Percentiles rank a stretch among this genome's conserved stretches.
These are phyloP conservation scores for Xiphophorus hellerii DNA, from an alignment of 2,113 vertebrate species.

Conservation along the genomic window DNA sequence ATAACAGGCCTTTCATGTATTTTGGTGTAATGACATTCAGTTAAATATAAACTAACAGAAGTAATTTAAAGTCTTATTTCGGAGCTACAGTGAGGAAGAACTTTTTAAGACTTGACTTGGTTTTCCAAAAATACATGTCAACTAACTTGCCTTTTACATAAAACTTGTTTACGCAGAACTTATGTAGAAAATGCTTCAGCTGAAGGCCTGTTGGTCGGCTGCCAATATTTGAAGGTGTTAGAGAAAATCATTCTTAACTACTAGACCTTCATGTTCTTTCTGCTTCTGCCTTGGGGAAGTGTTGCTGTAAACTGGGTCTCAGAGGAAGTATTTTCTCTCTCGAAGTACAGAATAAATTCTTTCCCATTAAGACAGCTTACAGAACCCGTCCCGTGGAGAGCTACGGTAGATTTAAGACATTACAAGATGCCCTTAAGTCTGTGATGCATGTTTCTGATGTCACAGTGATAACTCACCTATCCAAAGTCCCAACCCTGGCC, in stretches of 20 bases:
- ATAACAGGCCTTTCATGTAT: too few relatives aligned
- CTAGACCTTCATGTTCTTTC: neutral
- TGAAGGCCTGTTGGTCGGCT: neutral
- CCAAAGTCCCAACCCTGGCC: slow-evolving; percentile 95
- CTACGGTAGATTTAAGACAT: neutral
- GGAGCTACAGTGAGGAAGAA: too few relatives aligned
- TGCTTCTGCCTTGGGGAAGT: neutral
- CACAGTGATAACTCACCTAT: slow-evolving; percentile 84
- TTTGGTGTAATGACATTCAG: too few relatives aligned
- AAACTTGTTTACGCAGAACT: too few relatives aligned
- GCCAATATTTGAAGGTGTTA: neutral
- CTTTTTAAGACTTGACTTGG: too few relatives aligned
- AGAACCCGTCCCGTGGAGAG: neutral
- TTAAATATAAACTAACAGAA: too few relatives aligned
- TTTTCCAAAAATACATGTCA: too few relatives aligned
- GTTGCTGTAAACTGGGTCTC: neutral
- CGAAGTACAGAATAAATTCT: neutral
- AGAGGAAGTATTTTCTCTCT: neutral
- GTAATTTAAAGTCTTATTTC: too few relatives aligned
- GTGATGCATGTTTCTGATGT: neutral
- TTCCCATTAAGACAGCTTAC: neutral
- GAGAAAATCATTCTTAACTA: neutral
- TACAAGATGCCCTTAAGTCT: neutral
- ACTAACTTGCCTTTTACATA: too few relatives aligned
- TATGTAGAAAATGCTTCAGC: too few relatives aligned